These are phyloP conservation scores for Pogonophryne albipinna DNA, from an alignment of 2,797 vertebrate species.

Conservation along the genomic window DNA sequence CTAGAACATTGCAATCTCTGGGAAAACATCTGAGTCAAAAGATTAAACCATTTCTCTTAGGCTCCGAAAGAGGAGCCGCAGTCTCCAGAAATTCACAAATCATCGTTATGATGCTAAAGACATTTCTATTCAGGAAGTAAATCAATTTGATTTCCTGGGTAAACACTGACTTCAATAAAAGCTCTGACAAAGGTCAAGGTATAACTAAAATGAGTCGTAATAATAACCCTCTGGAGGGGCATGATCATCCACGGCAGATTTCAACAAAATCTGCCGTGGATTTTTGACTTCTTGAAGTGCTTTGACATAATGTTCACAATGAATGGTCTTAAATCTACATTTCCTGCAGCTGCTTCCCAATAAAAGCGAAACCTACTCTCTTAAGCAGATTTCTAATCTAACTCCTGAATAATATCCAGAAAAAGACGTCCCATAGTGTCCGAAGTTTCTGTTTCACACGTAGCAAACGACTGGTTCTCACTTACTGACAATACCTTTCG, in stretches of 20 bases:
- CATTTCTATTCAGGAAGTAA: background rate
- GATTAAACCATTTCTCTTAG: background rate
- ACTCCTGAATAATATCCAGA: too few relatives aligned
- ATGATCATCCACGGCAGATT: too few relatives aligned
- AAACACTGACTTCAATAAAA: background rate
- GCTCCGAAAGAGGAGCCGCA: background rate
- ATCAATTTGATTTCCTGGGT: background rate
- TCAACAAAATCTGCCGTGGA: background rate
- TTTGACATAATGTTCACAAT: too few relatives aligned
- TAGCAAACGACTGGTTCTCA: too few relatives aligned
- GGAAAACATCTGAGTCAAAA: background rate
- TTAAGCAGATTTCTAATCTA: background rate
- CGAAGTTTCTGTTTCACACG: too few relatives aligned
- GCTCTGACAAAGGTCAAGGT: too few relatives aligned
- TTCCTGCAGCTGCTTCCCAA: slow-evolving; percentile 5
- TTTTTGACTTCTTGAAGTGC: background rate
- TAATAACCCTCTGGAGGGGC: background rate
- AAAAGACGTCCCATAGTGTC: too few relatives aligned
- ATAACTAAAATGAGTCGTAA: background rate
- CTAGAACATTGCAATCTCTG: slow-evolving; percentile 32
- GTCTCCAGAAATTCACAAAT: background rate
- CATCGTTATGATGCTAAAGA: background rate
- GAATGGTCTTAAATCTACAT: background rate
- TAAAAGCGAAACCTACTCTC: background rate
- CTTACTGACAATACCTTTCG: too few relatives aligned